Evolutionary conservation across 2,888 invertebrate species (phyloP), one percentile per base, ranked within the genome.

Genomic region (Drosophila pegasa): DNA sequence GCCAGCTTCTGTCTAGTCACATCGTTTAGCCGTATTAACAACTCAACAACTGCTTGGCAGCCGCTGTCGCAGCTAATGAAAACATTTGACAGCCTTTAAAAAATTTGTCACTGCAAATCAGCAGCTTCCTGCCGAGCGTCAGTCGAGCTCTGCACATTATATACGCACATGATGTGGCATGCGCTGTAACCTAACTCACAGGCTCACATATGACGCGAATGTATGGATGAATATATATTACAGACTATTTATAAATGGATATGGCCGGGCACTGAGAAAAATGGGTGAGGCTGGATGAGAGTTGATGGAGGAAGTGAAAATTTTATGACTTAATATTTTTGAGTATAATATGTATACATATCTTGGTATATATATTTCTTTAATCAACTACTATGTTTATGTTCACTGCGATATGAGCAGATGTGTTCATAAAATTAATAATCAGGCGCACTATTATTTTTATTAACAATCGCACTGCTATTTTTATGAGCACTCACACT

Each of bases 51-150:
- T 33, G 57, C 62, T 67, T 63, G n/a, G 12, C 22, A 50, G 31
- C 22, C n/a, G 64, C 60, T 52, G 38, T 55, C 33, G 29, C 4
- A 16, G 45, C 45, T 63, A 77, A 78, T 74, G 64, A 77, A 82
- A 62, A 68, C 75, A 72, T 72, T 79, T 59, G 61, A 51, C 14
- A 50, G 38, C 57, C 50, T 67, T 75, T 79, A 52, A 60, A 68
- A 69, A 84, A 87, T 87, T 87, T 84, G 85, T 88, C 84, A 69
- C 52, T 58, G 60, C 80, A 71, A 75, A 71, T 71, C 65, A 64
- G 60, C 45, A 66, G 68, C 59, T 61, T 43, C 65, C 69, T 60
- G 52, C 51, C 78, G 20, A 9, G 18, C 29, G 7, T 47, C 29
- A 18, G 12, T 47, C 16, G 2, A 10, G 3, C 47, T 47, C 29